phyloP scores from a whole-genome alignment of 2,797 vertebrate genomes.

The Epinephelus coioides region DNA sequence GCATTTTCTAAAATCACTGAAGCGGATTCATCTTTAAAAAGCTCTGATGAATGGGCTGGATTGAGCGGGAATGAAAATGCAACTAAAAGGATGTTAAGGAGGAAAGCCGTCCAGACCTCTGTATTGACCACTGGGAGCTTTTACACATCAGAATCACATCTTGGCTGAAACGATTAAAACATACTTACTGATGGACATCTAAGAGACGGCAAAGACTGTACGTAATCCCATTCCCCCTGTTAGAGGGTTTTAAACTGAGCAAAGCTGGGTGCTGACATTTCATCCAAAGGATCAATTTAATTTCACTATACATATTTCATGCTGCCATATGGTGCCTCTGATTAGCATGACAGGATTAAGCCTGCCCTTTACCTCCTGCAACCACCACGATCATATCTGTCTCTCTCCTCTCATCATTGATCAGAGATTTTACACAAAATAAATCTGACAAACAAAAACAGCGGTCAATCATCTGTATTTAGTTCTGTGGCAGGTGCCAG shows the following conservation, averaged over 20 bases:
- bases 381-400: background rate
- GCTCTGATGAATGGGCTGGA: constrained; percentile 30
- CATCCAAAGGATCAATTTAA: constrained; percentile 18
- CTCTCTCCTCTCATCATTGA: constrained; percentile 26
- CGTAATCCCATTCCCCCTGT: background rate
- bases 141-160: constrained; percentile 22
- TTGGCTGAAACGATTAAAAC: background rate
- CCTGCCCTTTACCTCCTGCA: constrained; percentile 48
- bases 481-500: background rate
- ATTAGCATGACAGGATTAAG: constrained; percentile 46
- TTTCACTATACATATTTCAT: constrained; percentile 63
- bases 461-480: background rate
- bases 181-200: background rate
- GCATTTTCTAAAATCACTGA: constrained; percentile 33
- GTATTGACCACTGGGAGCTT: constrained; percentile 29
- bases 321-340: constrained; percentile 53
- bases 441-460: background rate
- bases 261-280: constrained; percentile 37
- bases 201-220: background rate
- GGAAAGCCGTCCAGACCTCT: constrained; percentile 40
- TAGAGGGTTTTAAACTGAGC: background rate
- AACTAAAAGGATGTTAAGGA: constrained; percentile 25
- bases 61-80: constrained; percentile 29
- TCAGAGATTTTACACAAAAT: constrained; percentile 4
- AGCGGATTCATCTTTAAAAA: constrained; percentile 44